Base-by-base conservation (phyloP, 2,113 vertebrate species). In the Microtus montanus region DNA sequence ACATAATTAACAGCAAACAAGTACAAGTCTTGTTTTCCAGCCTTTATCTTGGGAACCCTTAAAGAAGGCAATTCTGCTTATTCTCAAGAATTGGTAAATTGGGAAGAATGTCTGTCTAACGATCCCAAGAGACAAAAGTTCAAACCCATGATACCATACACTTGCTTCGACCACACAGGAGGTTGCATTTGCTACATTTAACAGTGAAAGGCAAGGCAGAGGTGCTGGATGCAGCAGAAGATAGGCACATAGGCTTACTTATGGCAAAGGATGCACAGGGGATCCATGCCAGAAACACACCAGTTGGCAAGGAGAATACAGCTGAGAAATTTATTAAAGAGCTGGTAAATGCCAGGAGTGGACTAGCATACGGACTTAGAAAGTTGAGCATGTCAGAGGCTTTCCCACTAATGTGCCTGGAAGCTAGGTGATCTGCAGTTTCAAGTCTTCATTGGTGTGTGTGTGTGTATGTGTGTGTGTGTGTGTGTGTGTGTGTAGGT, bases 261-360 rank as follows among this genome's bases (percentile, higher is more conserved):
- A 26, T 2, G 28, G 74, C 30, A 44, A 6, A 38, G 38, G 10
- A 12, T 0, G 2, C 24, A 4, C 0, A 15, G 33, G 44, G 33
- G 7, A n/a, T 52, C 33, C 30, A 47, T 2, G 3, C 5, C 44
- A 15, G n/a, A 20, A 2, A 3, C 0, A 2, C 0, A 30, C 9
- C 22, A 5, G 17, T 22, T 38, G 14, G 10, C 5, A 49, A 24
- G 0, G 12, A 70, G 47, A n/a, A 54, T 8, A 66, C 30, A 70
- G 9, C 1, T 61, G 22, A 26, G n/a, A 47, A 17, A 17, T 26
- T 35, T 33, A 8, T 12, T 49, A 14, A 63, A 49, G 52, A 68
- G 14, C 22, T 10, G 4, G 28, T 22, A 14, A 66, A 22, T 52
- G 28, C 54, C 38, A 4, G 30, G 7, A n/a, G 10, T n/a, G 54